These are phyloP conservation scores for Leguminivora glycinivorella DNA, from an alignment of 1,140 invertebrate species.

Conservation along the genomic window DNA sequence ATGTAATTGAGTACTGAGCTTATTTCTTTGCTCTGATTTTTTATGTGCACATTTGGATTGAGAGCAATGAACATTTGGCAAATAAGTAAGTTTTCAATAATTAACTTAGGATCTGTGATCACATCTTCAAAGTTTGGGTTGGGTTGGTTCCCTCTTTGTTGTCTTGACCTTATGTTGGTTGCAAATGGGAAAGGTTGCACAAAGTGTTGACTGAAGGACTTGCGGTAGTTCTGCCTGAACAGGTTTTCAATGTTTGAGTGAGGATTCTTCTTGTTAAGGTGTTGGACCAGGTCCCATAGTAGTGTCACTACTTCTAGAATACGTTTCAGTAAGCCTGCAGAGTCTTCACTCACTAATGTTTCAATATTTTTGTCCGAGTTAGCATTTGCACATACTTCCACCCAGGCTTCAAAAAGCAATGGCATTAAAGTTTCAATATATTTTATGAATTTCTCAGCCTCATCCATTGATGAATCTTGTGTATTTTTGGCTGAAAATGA, in stretches of 20 bases:
- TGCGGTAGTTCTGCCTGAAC: constrained; percentile 78
- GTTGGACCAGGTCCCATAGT: constrained; percentile 78
- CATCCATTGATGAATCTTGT: constrained; percentile 57
- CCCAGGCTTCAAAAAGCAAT: constrained; percentile 86
- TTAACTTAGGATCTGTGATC: constrained; percentile 74
- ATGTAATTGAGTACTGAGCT: constrained; percentile 68
- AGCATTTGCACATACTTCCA: constrained; percentile 82
- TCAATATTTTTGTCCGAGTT: constrained; percentile 57
- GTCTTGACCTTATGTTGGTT: constrained; percentile 56
- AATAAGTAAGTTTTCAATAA: constrained; percentile 77
- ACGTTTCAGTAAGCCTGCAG: constrained; percentile 78
- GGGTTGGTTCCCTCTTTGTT: constrained; percentile 37
- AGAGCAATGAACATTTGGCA: constrained; percentile 76
- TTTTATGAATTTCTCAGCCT: constrained; percentile 69
- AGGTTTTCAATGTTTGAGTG: constrained; percentile 62
- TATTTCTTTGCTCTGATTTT: constrained; percentile 58
- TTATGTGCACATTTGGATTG: constrained; percentile 66
- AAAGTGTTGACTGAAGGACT: constrained; percentile 75
- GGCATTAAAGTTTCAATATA: constrained; percentile 83
- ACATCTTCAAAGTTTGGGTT: constrained; percentile 46
- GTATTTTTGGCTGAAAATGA: constrained; percentile 60
- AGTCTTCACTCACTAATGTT: constrained; percentile 78
- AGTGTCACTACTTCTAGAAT: constrained; percentile 80
- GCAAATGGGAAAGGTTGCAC: constrained; percentile 80
- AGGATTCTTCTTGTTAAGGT: constrained; percentile 51